Evolutionary conservation across 2,113 vertebrate species (phyloP).

Genomic region (Rallus limicola): DNA sequence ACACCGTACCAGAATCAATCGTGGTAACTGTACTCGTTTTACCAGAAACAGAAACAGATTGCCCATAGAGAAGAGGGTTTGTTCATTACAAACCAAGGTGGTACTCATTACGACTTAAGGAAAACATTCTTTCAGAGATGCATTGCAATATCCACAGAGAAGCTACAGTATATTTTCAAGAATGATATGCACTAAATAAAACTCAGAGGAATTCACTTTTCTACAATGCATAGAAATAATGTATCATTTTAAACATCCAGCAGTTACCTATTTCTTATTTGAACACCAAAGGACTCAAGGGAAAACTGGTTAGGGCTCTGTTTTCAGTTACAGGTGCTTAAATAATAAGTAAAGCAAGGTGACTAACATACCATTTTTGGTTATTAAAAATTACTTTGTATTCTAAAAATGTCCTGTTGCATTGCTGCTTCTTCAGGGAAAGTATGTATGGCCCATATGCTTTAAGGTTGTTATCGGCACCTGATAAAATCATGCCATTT

Average conservation of each 20-base stretch:
- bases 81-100: not conserved
- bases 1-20: not conserved
- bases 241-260: slow-evolving; percentile 4
- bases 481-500: not conserved
- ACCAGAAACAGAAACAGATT: not conserved
- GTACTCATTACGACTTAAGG: not conserved
- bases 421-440: not conserved
- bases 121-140: not conserved
- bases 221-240: not conserved
- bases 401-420: not conserved
- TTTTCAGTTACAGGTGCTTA: slow-evolving; percentile 31
- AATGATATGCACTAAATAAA: not conserved
- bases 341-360: not conserved
- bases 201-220: slow-evolving; percentile 1
- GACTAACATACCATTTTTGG: not conserved
- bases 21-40: not conserved
- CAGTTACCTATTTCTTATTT: not conserved
- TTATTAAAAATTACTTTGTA: not conserved
- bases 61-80: not conserved
- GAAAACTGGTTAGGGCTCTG: slow-evolving; percentile 14
- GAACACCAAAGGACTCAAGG: not conserved
- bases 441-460: not conserved
- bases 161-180: not conserved
- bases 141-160: not conserved
- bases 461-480: not conserved